phyloP scores from a whole-genome alignment of 1,140 invertebrate genomes.

The Anastatus disparis region DNA sequence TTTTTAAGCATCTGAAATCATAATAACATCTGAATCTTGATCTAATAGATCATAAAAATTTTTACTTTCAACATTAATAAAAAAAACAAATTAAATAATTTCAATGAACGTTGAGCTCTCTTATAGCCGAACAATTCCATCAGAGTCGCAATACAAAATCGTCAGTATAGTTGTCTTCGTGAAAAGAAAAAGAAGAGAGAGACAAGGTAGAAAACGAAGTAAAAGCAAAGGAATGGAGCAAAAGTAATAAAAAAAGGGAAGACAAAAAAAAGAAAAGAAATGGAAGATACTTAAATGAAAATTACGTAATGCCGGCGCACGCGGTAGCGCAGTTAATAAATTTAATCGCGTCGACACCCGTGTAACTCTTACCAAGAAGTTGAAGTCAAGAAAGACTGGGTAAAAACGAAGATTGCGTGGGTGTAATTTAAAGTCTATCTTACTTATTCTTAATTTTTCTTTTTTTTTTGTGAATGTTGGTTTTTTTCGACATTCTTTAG shows the following conservation, averaged over 20 bases:
- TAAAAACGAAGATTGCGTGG: constrained; percentile 41
- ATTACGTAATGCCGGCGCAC: neutral
- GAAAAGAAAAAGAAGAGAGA: too few relatives aligned
- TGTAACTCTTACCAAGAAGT: neutral
- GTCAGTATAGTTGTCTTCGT: too few relatives aligned
- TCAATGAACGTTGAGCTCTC: too few relatives aligned
- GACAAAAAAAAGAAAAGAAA: neutral
- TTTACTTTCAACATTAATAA: too few relatives aligned
- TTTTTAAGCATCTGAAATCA: too few relatives aligned
- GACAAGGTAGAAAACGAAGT: neutral
- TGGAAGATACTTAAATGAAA: neutral
- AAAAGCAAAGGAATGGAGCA: neutral
- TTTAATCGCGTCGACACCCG: constrained; percentile 8
- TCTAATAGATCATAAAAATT: too few relatives aligned
- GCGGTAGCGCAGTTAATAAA: constrained; percentile 15
- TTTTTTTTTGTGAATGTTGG: neutral
- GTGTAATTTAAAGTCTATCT: constrained; percentile 55
- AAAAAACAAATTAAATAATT: too few relatives aligned
- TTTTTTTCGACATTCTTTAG: neutral
- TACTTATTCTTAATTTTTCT: constrained; percentile 11
- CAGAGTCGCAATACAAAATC: too few relatives aligned
- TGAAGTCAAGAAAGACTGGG: too few relatives aligned
- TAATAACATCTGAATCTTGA: too few relatives aligned
- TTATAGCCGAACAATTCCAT: too few relatives aligned
- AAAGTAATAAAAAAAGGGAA: neutral